A percentile compares a stretch with the other conserved stretches of the same genome.
Evolutionary conservation across 2,888 invertebrate genomes (phyloP).

Genomic region (Galeruca laticollis): DNA sequence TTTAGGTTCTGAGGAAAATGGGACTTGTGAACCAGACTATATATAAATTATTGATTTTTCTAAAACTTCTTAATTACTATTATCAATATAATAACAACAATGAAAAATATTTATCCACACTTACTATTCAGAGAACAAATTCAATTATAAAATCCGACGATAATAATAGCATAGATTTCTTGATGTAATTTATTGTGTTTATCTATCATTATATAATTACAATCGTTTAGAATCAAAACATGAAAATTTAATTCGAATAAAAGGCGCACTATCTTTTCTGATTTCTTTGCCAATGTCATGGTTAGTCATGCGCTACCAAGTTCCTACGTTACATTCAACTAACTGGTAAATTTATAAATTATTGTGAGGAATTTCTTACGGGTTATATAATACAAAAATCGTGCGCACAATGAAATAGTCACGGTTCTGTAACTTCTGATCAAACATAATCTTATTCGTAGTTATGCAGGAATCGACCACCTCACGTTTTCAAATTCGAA

Average conservation of each 20-base stretch:
- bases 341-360: slow-evolving; percentile 7
- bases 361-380: neutral
- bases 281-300: slow-evolving; percentile 47
- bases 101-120: neutral
- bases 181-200: neutral
- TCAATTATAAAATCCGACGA: neutral
- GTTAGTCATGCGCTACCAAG: slow-evolving; percentile 42
- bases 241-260: neutral
- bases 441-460: neutral
- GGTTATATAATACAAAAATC: slow-evolving; percentile 8
- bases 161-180: neutral
- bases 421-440: neutral
- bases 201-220: neutral
- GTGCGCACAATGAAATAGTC: neutral
- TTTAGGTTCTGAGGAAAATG: no score
- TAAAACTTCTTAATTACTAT: no score
- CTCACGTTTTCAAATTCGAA: neutral
- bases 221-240: neutral
- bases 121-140: neutral
- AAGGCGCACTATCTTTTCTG: slow-evolving; percentile 3
- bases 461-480: neutral
- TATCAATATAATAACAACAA: neutral
- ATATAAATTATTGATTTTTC: no score
- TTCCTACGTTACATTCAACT: slow-evolving; percentile 14
- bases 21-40: no score